Percentiles rank a stretch among this genome's conserved stretches.
These are phyloP conservation scores for Montipora efflorescens DNA, from an alignment of 64 coral and sea anemone genomes.

Conservation along the genomic window DNA sequence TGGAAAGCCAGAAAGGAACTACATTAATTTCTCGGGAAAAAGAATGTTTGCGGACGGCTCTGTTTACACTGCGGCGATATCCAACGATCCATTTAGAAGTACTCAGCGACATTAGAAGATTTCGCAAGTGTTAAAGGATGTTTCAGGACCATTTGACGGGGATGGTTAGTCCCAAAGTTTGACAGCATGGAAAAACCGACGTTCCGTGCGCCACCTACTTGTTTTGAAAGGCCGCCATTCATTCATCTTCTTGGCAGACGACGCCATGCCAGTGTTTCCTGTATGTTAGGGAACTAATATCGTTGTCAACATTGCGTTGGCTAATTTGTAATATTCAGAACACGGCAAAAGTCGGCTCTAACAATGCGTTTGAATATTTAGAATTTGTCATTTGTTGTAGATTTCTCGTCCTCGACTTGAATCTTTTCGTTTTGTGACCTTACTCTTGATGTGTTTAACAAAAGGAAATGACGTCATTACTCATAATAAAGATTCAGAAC, in stretches of 20 bases:
- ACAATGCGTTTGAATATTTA: not conserved
- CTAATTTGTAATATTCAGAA: not conserved
- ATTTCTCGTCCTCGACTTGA: not conserved
- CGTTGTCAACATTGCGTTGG: not conserved
- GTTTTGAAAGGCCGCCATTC: slow-evolving; percentile 28
- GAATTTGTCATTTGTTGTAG: not conserved
- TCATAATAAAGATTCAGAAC: not conserved
- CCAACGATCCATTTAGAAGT: not conserved
- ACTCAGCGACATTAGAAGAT: slow-evolving; percentile 7
- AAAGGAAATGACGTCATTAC: not conserved
- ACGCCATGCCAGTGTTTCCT: not conserved
- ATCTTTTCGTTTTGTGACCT: not conserved
- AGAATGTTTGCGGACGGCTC: not conserved
- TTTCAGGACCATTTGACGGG: slow-evolving; percentile 15
- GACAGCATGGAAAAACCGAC: not conserved
- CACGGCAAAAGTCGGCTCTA: not conserved
- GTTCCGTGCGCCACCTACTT: not conserved
- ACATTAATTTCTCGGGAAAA: slow-evolving; percentile 27
- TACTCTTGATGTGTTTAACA: not conserved
- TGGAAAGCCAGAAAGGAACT: not conserved
- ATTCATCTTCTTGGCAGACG: not conserved
- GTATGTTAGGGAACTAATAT: not conserved
- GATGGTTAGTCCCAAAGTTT: not conserved
- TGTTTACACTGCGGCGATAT: slow-evolving; percentile 35
- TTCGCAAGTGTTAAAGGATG: not conserved